Base-by-base conservation (phyloP, 2,797 vertebrate genomes). In the Prunella strophiata region DNA sequence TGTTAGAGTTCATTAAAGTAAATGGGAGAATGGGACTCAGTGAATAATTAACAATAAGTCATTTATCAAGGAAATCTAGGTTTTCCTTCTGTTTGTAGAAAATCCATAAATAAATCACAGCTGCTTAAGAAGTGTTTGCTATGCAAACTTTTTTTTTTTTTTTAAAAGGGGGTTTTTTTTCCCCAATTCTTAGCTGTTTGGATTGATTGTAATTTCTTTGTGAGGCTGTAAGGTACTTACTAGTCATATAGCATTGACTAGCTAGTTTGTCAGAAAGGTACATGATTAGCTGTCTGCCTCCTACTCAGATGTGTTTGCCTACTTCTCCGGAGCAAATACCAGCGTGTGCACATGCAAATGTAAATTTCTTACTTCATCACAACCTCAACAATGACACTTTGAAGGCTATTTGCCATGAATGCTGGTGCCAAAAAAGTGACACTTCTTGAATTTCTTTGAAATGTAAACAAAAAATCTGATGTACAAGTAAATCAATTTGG, bases 31-130 rank as follows among this genome's bases (percentile, higher is more conserved):
- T 82, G 17, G 68, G 25, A 58, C 57, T 89, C 26, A 11, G 77
- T 62, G 45, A 95, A 89, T 94, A 96, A 96, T 95, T 90, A 93
- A 71, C 85, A 94, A 19, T 75, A 89, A 95, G 72, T 87, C 73
- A 70, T 92, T 95, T 91, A 90, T 93, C 57, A 84, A 30, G 29
- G 71, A 89, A 91, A 65, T 85, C 19, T 63, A 52, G n/a, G 54
- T 65, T 78, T 70, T 70, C 22, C 36, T 74, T 63, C 16, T 74
- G 76, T 68, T 91, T 77, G 17, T 88, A 75, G 70, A 88, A 91
- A 80, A 94, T 67, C 76, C 34, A 52, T 73, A 76, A 79, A 70
- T 67, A 94, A 61, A 54, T 88, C 76, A 57, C 84, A 75, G 43
- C 73, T 76, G 59, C 51, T 85, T 79, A 58, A 86, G 51, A 89